Percentiles rank a stretch among this genome's conserved stretches.
These are phyloP conservation scores for Bucco capensis DNA, from an alignment of 2,113 vertebrate species.

Conservation along the genomic window DNA sequence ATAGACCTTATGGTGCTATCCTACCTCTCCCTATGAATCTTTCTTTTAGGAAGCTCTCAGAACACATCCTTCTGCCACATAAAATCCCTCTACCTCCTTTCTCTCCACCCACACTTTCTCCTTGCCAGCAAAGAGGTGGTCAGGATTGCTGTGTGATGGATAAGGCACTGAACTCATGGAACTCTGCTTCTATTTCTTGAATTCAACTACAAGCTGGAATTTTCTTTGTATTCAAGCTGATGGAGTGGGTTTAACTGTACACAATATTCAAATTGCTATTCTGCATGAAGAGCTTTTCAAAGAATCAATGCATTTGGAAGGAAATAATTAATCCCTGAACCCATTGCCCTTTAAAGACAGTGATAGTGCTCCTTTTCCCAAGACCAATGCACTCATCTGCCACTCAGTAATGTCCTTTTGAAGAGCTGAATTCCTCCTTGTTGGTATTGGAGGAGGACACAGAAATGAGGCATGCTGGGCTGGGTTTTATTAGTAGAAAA, in stretches of 20 bases:
- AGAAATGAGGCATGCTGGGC: conserved; percentile 22
- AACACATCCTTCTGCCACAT: no score
- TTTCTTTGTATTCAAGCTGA: conserved; percentile 10
- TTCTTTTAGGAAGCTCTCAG: background rate
- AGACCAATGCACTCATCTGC: background rate
- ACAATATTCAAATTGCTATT: conserved; percentile 42
- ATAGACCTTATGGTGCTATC: background rate
- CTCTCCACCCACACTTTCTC: background rate
- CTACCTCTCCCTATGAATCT: background rate
- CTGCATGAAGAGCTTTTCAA: conserved; percentile 24
- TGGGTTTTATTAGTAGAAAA: conserved; percentile 49
- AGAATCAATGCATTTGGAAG: conserved; percentile 31
- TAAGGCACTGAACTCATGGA: background rate
- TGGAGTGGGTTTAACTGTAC: conserved; percentile 28
- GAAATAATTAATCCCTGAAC: conserved; percentile 52
- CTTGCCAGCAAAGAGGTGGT: no score
- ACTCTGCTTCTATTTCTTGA: no score
- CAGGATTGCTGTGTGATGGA: background rate
- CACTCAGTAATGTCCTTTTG: conserved; percentile 13
- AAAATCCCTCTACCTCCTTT: background rate
- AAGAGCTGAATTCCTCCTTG: conserved; percentile 43
- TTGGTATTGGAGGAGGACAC: conserved; percentile 29
- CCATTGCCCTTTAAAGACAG: conserved; percentile 39
- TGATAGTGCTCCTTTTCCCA: background rate
- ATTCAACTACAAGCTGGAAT: background rate